Conservation (phyloP, 2,797 vertebrate species). For the Ptychobarbus kaznakovi region DNA sequence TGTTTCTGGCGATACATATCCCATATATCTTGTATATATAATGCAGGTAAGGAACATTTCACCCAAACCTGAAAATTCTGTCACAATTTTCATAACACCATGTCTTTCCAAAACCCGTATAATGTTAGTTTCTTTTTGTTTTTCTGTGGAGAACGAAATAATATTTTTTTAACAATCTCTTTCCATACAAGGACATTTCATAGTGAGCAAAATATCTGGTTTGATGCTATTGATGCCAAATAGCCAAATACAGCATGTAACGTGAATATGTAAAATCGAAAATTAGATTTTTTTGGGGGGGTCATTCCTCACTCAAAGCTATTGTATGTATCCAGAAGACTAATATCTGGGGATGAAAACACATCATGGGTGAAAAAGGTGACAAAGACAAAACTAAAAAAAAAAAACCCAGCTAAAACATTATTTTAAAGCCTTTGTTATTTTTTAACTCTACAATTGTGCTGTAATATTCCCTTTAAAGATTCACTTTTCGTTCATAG, state of each 20-base stretch:
- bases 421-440: too few species aligned
- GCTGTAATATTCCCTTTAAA: too few species aligned
- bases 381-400: too few species aligned
- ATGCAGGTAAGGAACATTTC: neutral
- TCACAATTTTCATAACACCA: neutral
- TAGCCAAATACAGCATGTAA: neutral
- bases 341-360: too few species aligned
- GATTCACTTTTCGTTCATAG: too few species aligned
- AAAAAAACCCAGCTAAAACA: too few species aligned
- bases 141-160: neutral
- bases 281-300: accelerated
- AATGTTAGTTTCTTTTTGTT: neutral
- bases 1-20: neutral
- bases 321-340: neutral
- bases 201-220: neutral
- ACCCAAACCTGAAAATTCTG: neutral
- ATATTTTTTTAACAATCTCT: neutral
- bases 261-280: neutral
- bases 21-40: neutral
- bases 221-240: neutral
- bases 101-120: neutral
- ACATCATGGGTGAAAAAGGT: too few species aligned
- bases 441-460: too few species aligned
- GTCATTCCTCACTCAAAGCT: neutral
- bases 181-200: neutral